These are phyloP conservation scores for Poeciliopsis turrubarensis DNA, from an alignment of 2,113 vertebrate species.

Conservation along the genomic window DNA sequence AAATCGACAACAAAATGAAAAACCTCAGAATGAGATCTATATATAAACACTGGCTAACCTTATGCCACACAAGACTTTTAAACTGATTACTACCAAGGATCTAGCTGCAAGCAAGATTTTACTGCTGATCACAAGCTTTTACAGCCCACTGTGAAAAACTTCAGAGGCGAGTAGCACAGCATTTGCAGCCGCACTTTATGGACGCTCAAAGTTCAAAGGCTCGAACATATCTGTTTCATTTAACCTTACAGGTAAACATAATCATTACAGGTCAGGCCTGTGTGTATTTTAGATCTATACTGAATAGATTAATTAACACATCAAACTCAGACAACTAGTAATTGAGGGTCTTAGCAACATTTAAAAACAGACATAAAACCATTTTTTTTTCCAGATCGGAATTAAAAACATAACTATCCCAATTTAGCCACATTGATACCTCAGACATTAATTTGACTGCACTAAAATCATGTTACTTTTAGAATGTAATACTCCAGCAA, in stretches of 20 bases:
- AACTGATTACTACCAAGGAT: slow-evolving; percentile 47
- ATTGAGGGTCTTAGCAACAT: neutral
- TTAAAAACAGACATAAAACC: neutral
- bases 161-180: slow-evolving; percentile 5
- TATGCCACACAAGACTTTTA: slow-evolving; percentile 31
- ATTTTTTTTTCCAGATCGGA: neutral
- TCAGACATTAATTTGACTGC: neutral
- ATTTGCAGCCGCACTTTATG: slow-evolving; percentile 31
- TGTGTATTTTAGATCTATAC: neutral
- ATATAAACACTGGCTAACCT: slow-evolving; percentile 31
- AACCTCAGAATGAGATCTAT: slow-evolving; percentile 21
- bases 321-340: neutral
- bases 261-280: neutral
- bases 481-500: too few species aligned
- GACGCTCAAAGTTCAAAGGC: neutral
- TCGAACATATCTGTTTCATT: neutral
- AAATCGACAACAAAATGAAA: slow-evolving; percentile 20
- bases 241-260: neutral
- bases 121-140: slow-evolving; percentile 55
- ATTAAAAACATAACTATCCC: neutral
- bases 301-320: neutral
- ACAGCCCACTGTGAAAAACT: slow-evolving; percentile 14
- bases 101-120: slow-evolving; percentile 49
- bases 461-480: too few species aligned
- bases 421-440: neutral